A percentile compares a stretch with the other conserved stretches of the same genome.
Conservation (phyloP, 2,113 vertebrate species). For the Ochotona princeps region DNA sequence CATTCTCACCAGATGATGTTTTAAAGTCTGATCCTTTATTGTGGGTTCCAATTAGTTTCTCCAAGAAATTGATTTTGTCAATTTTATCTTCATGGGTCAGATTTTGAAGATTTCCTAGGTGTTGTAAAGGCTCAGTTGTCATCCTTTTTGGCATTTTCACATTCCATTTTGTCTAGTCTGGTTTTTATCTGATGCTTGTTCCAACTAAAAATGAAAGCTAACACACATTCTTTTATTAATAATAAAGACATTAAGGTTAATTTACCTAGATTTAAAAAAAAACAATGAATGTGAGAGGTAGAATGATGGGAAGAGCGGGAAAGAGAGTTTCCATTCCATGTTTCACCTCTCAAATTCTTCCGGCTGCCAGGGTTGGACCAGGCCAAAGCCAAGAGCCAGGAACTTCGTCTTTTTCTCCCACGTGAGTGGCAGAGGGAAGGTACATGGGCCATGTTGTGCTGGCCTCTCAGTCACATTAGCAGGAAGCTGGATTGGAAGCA, state of each 20-base stretch:
- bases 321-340: no score
- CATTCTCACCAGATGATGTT: background rate
- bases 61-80: background rate
- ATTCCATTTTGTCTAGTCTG: conserved; percentile 8
- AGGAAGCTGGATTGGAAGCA: no score
- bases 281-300: no score
- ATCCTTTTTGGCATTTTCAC: background rate
- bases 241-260: background rate
- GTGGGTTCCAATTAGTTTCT: background rate
- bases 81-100: background rate
- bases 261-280: background rate
- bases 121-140: background rate
- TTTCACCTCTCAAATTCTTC: no score
- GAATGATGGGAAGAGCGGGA: no score
- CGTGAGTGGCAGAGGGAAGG: no score
- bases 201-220: conserved; percentile 2
- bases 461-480: no score
- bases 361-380: no score
- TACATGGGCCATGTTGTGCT: no score
- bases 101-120: conserved; percentile 11
- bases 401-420: no score
- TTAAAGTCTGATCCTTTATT: background rate
- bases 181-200: conserved; percentile 28
- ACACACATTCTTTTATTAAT: background rate
- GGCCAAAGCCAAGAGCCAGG: no score